Base-by-base conservation (phyloP, 2,888 invertebrate genomes). In the Pyrochroa serraticornis region DNA sequence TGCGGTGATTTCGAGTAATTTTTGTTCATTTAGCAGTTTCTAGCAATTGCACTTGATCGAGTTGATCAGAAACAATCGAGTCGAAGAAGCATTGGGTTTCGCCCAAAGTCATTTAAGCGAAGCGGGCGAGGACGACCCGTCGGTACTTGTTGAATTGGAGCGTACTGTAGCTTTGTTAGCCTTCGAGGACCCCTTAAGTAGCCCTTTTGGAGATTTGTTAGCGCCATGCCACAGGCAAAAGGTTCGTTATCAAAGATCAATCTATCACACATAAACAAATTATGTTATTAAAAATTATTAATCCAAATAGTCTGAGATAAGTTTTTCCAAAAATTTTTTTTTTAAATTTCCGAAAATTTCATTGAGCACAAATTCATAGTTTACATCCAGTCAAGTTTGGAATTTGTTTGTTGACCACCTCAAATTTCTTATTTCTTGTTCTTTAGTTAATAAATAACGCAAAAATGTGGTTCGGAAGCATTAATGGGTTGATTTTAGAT, bases 211-310 rank as follows among this genome's bases (percentile, higher is more conserved):
- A 10, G 96, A 98, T 78, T 83, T 99, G 35, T 82, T 99, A 58
- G 90, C 96, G 70, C 91, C 94, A 8, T 92, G 96, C 7, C 97
- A 98, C 74, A 85, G 97, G 71, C 97, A 97, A 80, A 95, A 95
- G 84, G 93, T 91, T 63, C 46, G 43, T 42, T 13, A n/a, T 42
- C 8, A 10, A 35, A n/a, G 14, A 7, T 3, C 22, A n/a, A 36
- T 53, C 31, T 30, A 45, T 12, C n/a, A n/a, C n/a, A n/a, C n/a
- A n/a, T n/a, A n/a, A n/a, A n/a, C n/a, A n/a, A n/a, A n/a, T n/a
- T n/a, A n/a, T n/a, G n/a, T n/a, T n/a, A n/a, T n/a, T n/a, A n/a
- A n/a, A n/a, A n/a, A n/a, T n/a, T n/a, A 52, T 39, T 33, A n/a
- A 14, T 32, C 22, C 33, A 13, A 7, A 33, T 7, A 33, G 7